Percentiles rank a stretch among this genome's conserved stretches.
phyloP scores from a whole-genome alignment of 2,113 vertebrate species.

The Brachirus orientalis region DNA sequence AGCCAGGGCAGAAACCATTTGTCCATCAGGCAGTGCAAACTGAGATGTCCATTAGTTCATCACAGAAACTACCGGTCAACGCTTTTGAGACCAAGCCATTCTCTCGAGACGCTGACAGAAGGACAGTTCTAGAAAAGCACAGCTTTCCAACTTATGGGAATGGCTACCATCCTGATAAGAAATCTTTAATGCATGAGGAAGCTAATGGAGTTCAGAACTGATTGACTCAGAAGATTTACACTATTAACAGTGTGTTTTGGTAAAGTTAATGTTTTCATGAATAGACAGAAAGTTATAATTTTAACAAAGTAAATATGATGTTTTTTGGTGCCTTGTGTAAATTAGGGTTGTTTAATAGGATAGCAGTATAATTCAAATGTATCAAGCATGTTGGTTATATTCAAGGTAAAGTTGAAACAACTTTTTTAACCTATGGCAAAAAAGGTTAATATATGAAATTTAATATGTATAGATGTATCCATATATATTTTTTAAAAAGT shows the following conservation, averaged over 20 bases:
- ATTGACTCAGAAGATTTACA: neutral
- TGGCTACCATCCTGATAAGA: conserved; percentile 66
- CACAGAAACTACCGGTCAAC: conserved; percentile 75
- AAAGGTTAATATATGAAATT: neutral
- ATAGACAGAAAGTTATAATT: too few relatives aligned
- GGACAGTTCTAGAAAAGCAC: conserved; percentile 67
- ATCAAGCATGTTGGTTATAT: too few relatives aligned
- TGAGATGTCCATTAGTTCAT: conserved; percentile 77
- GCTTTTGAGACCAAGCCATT: conserved; percentile 71
- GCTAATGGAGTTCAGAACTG: conserved; percentile 63
- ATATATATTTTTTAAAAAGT: neutral
- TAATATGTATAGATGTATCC: neutral
- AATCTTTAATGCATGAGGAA: conserved; percentile 65
- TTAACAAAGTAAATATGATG: too few relatives aligned
- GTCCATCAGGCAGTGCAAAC: conserved; percentile 79
- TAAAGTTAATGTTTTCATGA: too few relatives aligned
- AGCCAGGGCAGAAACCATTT: conserved; percentile 58
- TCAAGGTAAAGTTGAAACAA: too few relatives aligned
- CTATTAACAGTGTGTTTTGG: neutral
- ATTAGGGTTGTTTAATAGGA: neutral
- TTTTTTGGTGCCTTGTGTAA: conserved; percentile 23
- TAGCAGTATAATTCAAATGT: too few relatives aligned
- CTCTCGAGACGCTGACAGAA: conserved; percentile 64
- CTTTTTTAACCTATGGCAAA: too few relatives aligned
- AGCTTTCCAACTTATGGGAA: conserved; percentile 65